Conservation (phyloP, 1,140 invertebrate genomes). For the Monomorium pharaonis region DNA sequence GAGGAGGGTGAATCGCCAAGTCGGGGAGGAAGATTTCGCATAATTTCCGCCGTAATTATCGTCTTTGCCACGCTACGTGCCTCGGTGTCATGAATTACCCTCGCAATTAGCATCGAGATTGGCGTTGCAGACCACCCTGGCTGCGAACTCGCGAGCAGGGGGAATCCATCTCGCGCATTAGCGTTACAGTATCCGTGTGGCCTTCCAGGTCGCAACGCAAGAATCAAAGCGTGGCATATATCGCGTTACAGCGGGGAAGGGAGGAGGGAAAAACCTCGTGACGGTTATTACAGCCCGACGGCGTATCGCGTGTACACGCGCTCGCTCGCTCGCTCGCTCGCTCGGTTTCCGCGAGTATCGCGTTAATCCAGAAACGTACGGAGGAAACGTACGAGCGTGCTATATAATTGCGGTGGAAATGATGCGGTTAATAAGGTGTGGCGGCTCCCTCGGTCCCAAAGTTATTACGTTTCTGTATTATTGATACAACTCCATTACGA, state of each 20-base stretch:
- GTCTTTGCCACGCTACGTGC: neutral
- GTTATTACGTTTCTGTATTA: slow-evolving; percentile 69
- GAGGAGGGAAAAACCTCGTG: neutral
- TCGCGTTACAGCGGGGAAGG: too few relatives aligned
- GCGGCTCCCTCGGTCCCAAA: slow-evolving; percentile 58
- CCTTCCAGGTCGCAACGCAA: neutral
- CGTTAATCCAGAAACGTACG: slow-evolving; percentile 62
- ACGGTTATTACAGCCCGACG: neutral
- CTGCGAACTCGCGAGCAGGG: neutral
- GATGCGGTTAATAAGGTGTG: slow-evolving; percentile 68
- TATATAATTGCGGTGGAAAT: slow-evolving; percentile 62
- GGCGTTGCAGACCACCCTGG: neutral
- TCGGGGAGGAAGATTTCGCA: neutral
- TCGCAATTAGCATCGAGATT: slow-evolving; percentile 10
- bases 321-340: neutral
- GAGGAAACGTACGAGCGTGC: slow-evolving; percentile 12
- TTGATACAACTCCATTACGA: slow-evolving; percentile 69
- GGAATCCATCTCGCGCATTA: neutral
- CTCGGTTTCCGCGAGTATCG: slow-evolving; percentile 36
- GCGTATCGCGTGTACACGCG: neutral
- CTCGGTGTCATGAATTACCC: neutral
- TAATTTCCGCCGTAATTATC: neutral
- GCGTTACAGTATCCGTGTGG: too few relatives aligned
- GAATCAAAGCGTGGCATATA: neutral
- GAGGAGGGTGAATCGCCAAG: too few relatives aligned